Conservation (phyloP, 2,113 vertebrate genomes). For the Pachyramphus minor region DNA sequence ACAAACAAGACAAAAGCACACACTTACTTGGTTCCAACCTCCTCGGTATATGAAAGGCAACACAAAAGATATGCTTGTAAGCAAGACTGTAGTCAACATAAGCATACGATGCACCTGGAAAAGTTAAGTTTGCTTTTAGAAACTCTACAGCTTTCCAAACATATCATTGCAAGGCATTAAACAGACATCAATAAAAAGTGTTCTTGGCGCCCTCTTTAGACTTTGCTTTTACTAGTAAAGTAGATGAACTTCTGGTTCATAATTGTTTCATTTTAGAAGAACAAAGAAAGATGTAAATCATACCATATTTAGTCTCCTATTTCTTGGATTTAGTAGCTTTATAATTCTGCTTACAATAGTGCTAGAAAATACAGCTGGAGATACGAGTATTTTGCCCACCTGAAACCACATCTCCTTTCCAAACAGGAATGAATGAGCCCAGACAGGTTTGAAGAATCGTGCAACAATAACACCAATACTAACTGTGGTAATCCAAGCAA, state of each 20-base stretch:
- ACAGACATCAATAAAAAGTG: neutral
- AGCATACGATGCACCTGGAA: conserved; percentile 80
- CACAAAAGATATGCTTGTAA: conserved; percentile 78
- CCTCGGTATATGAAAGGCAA: conserved; percentile 84
- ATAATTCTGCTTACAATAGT: neutral
- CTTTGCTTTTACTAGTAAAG: neutral
- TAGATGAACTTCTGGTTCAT: neutral
- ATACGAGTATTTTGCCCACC: conserved; percentile 57
- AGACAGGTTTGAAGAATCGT: conserved; percentile 83
- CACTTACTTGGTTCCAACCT: conserved; percentile 83
- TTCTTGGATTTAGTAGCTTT: neutral
- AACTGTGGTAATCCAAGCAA: conserved; percentile 82
- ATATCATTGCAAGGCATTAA: neutral
- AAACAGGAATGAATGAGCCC: conserved; percentile 74
- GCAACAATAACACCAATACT: conserved; percentile 82
- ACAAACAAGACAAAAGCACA: neutral
- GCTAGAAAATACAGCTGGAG: neutral
- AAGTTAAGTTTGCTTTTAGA: neutral
- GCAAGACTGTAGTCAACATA: conserved; percentile 77
- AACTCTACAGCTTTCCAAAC: neutral
- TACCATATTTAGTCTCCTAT: neutral
- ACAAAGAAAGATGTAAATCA: neutral
- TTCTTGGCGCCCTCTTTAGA: neutral
- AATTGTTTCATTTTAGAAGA: neutral
- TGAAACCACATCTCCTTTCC: conserved; percentile 86